Conservation (phyloP, 2,797 vertebrate genomes). For the Hozukius guyotensis region DNA sequence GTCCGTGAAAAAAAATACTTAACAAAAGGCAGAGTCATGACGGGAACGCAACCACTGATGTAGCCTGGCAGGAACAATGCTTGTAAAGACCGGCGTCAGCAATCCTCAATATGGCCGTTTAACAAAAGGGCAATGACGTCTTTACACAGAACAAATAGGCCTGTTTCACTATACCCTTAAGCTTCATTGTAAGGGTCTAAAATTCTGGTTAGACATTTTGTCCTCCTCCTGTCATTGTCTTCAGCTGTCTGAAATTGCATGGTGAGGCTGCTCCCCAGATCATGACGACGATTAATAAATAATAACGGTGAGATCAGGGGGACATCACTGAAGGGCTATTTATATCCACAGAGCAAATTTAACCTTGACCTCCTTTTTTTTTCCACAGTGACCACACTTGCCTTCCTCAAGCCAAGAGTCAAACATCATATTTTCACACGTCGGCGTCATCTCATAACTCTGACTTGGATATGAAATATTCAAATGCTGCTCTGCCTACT, state of each 20-base stretch:
- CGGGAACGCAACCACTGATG: conserved; percentile 21
- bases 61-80: conserved; percentile 34
- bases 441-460: conserved; percentile 57
- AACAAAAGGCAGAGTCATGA: conserved; percentile 64
- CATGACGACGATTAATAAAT: conserved; percentile 71
- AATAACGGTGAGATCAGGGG: conserved; percentile 69
- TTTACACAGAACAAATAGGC: conserved; percentile 34
- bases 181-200: conserved; percentile 6
- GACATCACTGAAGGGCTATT: conserved; percentile 63
- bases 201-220: conserved; percentile 18
- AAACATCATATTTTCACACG: conserved; percentile 65
- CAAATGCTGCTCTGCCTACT: conserved; percentile 45
- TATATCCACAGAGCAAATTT: conserved; percentile 67
- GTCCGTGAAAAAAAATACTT: conserved; percentile 32
- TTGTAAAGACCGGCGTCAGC: conserved; percentile 46
- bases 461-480: conserved; percentile 68
- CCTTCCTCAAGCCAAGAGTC: conserved; percentile 47
- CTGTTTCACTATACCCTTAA: conserved; percentile 25
- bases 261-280: conserved; percentile 57
- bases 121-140: conserved; percentile 47
- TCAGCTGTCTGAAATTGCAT: conserved; percentile 36
- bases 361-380: conserved; percentile 74
- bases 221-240: conserved; percentile 50
- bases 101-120: conserved; percentile 36
- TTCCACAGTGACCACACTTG: conserved; percentile 41